These are phyloP conservation scores for Poecilia wingei DNA, from an alignment of 2,797 vertebrate genomes.

Conservation along the genomic window DNA sequence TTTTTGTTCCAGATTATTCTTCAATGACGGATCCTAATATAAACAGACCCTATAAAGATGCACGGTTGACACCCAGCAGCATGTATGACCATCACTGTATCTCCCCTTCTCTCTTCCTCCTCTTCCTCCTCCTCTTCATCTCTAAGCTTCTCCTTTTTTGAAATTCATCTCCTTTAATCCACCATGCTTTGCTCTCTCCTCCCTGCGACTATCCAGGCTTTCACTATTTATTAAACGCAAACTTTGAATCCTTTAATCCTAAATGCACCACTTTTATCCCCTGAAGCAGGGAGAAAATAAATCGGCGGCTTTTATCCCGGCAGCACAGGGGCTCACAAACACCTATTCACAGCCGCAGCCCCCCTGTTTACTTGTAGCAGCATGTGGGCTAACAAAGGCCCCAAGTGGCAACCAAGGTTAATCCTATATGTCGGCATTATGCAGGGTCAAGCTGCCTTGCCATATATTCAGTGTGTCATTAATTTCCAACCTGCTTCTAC, in stretches of 20 bases:
- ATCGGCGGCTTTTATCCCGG: slow-evolving; percentile 59
- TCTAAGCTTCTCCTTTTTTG: slow-evolving; percentile 50
- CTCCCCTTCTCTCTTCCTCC: slow-evolving; percentile 15
- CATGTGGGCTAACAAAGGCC: slow-evolving; percentile 76
- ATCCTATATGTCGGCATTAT: slow-evolving; percentile 86
- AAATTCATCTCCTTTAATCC: slow-evolving; percentile 71
- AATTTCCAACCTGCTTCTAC: slow-evolving; percentile 89
- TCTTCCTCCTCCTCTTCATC: neutral
- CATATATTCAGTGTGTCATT: slow-evolving; percentile 87
- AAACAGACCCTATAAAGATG: neutral
- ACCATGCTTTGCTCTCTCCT: slow-evolving; percentile 50
- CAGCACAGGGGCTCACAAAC: slow-evolving; percentile 59
- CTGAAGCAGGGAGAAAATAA: slow-evolving; percentile 75
- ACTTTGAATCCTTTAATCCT: slow-evolving; percentile 83
- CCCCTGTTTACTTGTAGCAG: slow-evolving; percentile 65
- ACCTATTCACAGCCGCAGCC: slow-evolving; percentile 54
- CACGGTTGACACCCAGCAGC: neutral
- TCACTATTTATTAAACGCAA: slow-evolving; percentile 76
- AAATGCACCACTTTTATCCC: slow-evolving; percentile 74
- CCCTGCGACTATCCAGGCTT: slow-evolving; percentile 51
- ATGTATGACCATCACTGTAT: neutral
- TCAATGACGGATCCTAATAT: neutral
- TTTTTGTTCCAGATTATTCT: neutral
- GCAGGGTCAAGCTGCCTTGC: slow-evolving; percentile 84
- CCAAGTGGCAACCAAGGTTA: slow-evolving; percentile 85